These are phyloP conservation scores for Drosophila guanche DNA, from an alignment of 1,140 invertebrate species.

Conservation along the genomic window DNA sequence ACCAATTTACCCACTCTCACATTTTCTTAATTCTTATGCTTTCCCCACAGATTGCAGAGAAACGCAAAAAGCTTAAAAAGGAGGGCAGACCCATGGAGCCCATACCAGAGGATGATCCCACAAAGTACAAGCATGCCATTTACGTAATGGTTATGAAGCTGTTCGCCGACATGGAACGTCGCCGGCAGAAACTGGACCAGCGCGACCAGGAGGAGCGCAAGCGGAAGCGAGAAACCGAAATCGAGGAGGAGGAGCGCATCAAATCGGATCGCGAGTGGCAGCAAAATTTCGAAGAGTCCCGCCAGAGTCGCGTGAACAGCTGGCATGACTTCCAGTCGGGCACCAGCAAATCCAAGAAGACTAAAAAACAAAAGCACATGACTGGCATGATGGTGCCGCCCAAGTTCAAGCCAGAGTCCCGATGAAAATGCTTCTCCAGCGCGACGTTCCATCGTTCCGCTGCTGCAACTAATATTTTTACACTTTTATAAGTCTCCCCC, in stretches of 20 bases:
- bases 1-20: not conserved
- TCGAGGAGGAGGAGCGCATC: constrained; percentile 94
- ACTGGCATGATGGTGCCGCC: constrained; percentile 92
- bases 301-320: constrained; percentile 96
- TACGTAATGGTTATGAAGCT: constrained; percentile 99
- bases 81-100: constrained; percentile 90
- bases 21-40: not conserved
- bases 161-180: constrained; percentile 98
- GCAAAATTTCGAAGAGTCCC: constrained; percentile 98
- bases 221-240: constrained; percentile 96
- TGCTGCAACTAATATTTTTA: constrained; percentile 52
- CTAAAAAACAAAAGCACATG: constrained; percentile 89
- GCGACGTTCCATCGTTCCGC: constrained; percentile 12
- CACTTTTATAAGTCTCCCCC: constrained; percentile 70
- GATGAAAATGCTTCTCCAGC: constrained; percentile 86
- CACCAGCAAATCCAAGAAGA: constrained; percentile 87
- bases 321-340: constrained; percentile 97
- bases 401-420: constrained; percentile 97
- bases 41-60: constrained; percentile 92
- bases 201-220: constrained; percentile 97
- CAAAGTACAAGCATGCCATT: constrained; percentile 96
- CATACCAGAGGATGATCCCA: constrained; percentile 97
- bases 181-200: constrained; percentile 92
- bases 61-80: constrained; percentile 96
- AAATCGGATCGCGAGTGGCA: constrained; percentile 97